Evolutionary conservation across 2,113 vertebrate genomes (phyloP).

Genomic region (Cettia cetti): DNA sequence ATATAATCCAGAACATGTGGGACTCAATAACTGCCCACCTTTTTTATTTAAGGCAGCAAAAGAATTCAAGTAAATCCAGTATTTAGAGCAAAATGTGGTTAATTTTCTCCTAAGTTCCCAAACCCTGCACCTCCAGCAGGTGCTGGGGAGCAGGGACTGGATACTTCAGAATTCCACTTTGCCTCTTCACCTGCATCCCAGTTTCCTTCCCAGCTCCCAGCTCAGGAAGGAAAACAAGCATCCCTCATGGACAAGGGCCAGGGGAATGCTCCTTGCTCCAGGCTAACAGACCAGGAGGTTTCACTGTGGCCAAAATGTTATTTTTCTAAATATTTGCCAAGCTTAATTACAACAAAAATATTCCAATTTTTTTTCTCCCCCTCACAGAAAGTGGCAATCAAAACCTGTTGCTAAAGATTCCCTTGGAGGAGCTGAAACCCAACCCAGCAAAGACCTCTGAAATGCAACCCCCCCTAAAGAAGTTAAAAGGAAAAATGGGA

Average conservation of each 20-base stretch:
- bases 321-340: background rate
- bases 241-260: background rate
- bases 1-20: background rate
- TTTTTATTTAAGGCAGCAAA: background rate
- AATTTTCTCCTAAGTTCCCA: background rate
- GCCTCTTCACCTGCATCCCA: background rate
- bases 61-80: background rate
- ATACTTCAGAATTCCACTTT: background rate
- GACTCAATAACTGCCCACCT: background rate
- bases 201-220: background rate
- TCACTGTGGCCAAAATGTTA: background rate
- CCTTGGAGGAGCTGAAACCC: background rate
- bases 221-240: background rate
- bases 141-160: background rate
- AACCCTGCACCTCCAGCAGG: background rate
- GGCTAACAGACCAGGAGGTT: background rate
- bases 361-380: background rate
- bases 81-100: background rate
- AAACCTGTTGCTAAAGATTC: background rate
- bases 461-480: background rate
- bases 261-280: background rate
- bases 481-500: background rate
- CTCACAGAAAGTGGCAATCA: accelerated
- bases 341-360: background rate
- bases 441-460: background rate